Evolutionary conservation across 2,888 invertebrate species (phyloP), one percentile per base, ranked within the genome.

Genomic region (Acronicta alni): DNA sequence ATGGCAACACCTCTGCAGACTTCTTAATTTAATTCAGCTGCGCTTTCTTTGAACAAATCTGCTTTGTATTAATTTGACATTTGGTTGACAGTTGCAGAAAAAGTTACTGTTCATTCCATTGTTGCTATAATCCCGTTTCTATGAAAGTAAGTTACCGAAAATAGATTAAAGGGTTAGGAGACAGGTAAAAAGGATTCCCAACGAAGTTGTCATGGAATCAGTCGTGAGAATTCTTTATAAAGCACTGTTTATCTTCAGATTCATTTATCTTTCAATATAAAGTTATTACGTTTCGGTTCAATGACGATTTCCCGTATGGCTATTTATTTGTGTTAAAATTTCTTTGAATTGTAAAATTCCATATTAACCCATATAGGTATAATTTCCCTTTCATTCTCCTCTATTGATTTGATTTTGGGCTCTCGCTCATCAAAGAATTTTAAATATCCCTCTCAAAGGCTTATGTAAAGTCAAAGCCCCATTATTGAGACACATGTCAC

Each of bases 401-500:
- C 20, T 32, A 16, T 26, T 30, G 14, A 43, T 48, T 68, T 38
- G 17, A 44, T 57, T 41, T 41, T 20, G 30, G 15, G 20, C 16
- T 45, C 15, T 52, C 23, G 37, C 23, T 45, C 49, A 57, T 72
- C 63, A 68, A 64, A 72, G 67, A 78, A 77, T 67, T 75, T 75
- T 70, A 53, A 77, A 72, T 56, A 76, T 67, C 64, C 61, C 57
- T 63, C 67, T 70, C 76, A 81, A 83, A 75, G 72, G 77, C 54
- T 80, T 75, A 72, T 71, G 71, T 68, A 77, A 66, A 72, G 64
- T 75, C 62, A 82, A 79, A 75, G 67, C 69, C 56, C 77, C 62
- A 82, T 84, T 90, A 90, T 91, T 91, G 89, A 86, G 85, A 88
- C 93, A 93, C 90, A 93, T 93, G 93, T 89, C 90, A 83, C 83